Base-by-base conservation (phyloP, 2,113 vertebrate genomes). In the Stomatorhinus ivindoensis region DNA sequence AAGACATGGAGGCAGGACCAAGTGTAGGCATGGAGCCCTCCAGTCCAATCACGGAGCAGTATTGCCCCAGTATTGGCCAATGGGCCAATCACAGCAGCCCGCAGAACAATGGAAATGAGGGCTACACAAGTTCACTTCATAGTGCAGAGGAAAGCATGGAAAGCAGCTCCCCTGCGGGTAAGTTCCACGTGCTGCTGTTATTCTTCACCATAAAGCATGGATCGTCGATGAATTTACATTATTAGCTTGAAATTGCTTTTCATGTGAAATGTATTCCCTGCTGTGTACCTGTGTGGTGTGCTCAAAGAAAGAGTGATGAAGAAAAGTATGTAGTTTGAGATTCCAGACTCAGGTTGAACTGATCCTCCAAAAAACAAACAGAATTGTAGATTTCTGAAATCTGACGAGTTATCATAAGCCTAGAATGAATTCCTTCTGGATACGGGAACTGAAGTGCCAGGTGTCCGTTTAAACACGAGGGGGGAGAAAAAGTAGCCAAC, bases 21-120 rank as follows among this genome's bases (percentile, higher is more conserved):
- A 94, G 93, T 92, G 94, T 95, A 87, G 93, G 93, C 91, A 94
- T 94, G 90, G 88, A 90, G 90, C 91, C 95, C 92, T 92, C 94
- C 90, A 95, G 93, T 91, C 95, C 95, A 90, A 92, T 93, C 93
- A 92, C 91, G 89, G 90, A 90, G 46, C 95, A 94, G 92, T 93
- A 93, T 83, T 94, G 93, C 92, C 89, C 91, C 90, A 35, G 53
- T 83, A 90, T 91, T 27, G 91, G 92, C 73, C 94, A 88, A 89
- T 96, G 93, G 93, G 92, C 90, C 92, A 95, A 94, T 94, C 93
- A 94, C 92, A 96, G 94, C 89, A 92, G 93, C 90, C 92, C 94
- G 87, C 94, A 96, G 91, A 94, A 91, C 92, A 94, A 94, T 47
- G 92, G 91, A 90, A 95, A 94, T 87, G 92, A 94, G 88, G 90